A percentile compares a stretch with the other conserved stretches of the same genome.
Conservation (phyloP, 2,113 vertebrate genomes). For the Nematolebias whitei region DNA sequence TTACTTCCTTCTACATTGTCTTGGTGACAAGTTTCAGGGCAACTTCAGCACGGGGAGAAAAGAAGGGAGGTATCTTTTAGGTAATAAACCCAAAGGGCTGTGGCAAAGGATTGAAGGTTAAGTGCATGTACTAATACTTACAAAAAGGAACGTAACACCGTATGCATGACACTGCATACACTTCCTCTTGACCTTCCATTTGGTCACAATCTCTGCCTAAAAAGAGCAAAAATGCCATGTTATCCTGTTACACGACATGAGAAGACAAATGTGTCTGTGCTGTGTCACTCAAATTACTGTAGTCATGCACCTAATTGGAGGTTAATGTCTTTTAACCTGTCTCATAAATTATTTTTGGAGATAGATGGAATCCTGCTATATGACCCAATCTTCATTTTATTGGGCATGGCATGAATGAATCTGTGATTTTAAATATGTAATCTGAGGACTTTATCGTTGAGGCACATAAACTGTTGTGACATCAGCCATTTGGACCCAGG, state of each 20-base stretch:
- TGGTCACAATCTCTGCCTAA: constrained; percentile 12
- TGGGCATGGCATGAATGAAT: constrained; percentile 21
- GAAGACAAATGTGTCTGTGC: constrained; percentile 28
- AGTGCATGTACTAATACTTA: constrained; percentile 70
- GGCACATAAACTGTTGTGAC: not conserved
- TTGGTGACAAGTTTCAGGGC: constrained; percentile 75
- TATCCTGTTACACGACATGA: constrained; percentile 36
- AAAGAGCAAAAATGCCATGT: constrained; percentile 4
- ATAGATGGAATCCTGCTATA: constrained; percentile 53
- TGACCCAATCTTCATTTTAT: constrained; percentile 24
- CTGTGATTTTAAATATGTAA: constrained; percentile 1
- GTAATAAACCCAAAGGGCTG: constrained; percentile 68
- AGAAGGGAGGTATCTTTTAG: constrained; percentile 69
- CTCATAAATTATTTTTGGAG: constrained; percentile 67
- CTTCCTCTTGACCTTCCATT: constrained; percentile 57
- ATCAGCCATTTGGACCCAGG: no score
- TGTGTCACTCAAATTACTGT: constrained; percentile 44
- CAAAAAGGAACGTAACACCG: constrained; percentile 74
- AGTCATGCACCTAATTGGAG: constrained; percentile 52
- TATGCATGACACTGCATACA: constrained; percentile 47
- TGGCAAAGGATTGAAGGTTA: constrained; percentile 72
- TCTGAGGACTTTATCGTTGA: not conserved
- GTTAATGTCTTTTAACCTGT: constrained; percentile 64
- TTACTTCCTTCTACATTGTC: constrained; percentile 82
- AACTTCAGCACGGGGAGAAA: constrained; percentile 53